Conservation (phyloP, 53 echinoderm and acorn worm genomes). For the Henricia sp. region DNA sequence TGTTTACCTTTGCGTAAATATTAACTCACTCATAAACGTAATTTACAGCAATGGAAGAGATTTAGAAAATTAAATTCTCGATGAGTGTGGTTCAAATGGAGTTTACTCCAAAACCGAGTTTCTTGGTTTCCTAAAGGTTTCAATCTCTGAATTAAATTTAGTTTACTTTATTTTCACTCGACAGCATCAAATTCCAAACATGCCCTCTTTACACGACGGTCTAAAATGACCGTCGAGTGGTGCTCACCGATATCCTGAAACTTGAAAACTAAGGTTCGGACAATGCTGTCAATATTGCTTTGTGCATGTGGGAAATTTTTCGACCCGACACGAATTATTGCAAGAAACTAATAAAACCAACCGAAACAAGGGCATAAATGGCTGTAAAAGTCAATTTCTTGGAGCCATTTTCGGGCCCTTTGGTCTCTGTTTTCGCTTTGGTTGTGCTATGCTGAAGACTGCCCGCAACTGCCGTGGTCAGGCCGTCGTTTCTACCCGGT, state of each 20-base stretch:
- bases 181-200: no score
- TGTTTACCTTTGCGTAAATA: no score
- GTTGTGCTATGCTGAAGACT: background rate
- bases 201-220: no score
- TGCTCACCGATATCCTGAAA: background rate
- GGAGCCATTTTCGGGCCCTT: background rate
- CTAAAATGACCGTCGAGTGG: background rate
- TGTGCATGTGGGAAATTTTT: background rate
- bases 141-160: no score
- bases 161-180: no score
- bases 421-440: background rate
- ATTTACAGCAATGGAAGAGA: no score
- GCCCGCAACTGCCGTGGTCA: background rate
- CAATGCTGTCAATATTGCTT: background rate
- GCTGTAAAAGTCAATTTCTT: background rate
- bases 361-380: background rate
- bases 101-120: no score
- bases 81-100: no score
- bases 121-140: no score
- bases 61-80: no score
- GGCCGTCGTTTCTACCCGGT: background rate
- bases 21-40: no score
- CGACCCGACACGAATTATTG: background rate
- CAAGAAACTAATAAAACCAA: background rate
- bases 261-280: background rate